Base-by-base conservation (phyloP, 2,888 invertebrate genomes). In the Dolomedes plantarius region DNA sequence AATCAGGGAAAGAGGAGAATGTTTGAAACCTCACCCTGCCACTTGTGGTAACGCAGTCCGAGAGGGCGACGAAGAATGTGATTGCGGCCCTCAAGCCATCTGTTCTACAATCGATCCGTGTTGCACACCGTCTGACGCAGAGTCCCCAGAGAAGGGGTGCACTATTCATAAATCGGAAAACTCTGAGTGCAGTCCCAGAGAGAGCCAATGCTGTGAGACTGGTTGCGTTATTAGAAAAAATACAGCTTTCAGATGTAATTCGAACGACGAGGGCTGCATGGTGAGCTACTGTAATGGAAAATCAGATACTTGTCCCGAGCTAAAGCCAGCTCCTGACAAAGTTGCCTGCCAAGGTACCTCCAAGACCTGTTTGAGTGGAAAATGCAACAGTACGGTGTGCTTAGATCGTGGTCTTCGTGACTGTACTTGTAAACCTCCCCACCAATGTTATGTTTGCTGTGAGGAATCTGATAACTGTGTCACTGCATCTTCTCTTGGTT, bases 21-120 rank as follows among this genome's bases (percentile, higher is more conserved):
- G 83, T 31, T 23, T 83, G 28, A 56, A 41, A 23, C 6, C 16
- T 0, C 56, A 7, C n/a, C 19, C 13, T 0, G 23, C 27, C 23
- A 16, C 29, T 3, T 87, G 87, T 32, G 87, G 87, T 0, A 87
- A 87, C 36, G 81, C 73, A 3, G 81, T 88, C 68, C 67, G 69
- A 19, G 88, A 88, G 62, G 78, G 41, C 1, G 19, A 11, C 1
- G 87, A 88, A 78, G 87, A 87, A 39, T 88, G 88, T 50, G 88
- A 88, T 39, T 87, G 88, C 68, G 88, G 88, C 11, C 23, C 16
- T 5, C 13, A 28, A 32, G 16, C 16, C 9, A 39, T 32, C 0
- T 93, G 93, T 89, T 90, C 90, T 68, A 28, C 95, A 95, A 95
- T 96, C 96, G 91, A 88, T 68, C 74, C 72, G 23, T 87, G 87